Evolutionary conservation across 2,797 vertebrate genomes (phyloP), one percentile per base, ranked within the genome.

Genomic region (Acanthornis magna): DNA sequence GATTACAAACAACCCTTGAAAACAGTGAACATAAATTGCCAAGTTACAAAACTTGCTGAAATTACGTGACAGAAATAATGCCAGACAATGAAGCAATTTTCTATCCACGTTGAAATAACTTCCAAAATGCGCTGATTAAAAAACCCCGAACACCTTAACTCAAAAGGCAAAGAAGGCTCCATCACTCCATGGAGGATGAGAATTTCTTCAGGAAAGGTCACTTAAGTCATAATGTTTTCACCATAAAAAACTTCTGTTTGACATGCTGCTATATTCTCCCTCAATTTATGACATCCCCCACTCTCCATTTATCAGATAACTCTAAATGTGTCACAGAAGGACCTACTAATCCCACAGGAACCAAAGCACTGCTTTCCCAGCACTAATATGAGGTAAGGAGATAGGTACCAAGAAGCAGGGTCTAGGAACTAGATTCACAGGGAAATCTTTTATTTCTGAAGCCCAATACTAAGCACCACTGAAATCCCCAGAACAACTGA

Each of bases 41-140:
- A 88, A 68, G 78, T 78, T 88, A 78, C 68, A 95, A 96, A 94
- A 85, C 51, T 78, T 67, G 47, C 40, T 58, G 65, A 88, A 93
- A 89, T 54, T 47, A 42, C 68, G 68, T 82, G 67, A 75, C 40
- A 84, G 78, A 71, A 94, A 91, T 91, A 78, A 60, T 65, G 60
- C n/a, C 55, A 60, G 62, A 66, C 34, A 88, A 86, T 58, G 51
- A 90, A 94, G 40, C 47, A 53, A 81, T 78, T 72, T 78, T 78
- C 62, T 77, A 50, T 40, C 17, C 34, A 72, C 53, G 47, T 13
- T 7, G 58, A 93, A 88, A 57, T 43, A 74, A 84, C 54, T 81
- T 75, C 30, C 7, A 58, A 73, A 85, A 74, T 13, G 18, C 53
- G 23, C 76, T 83, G 29, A 80, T 67, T 36, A 88, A 85, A 84